These are phyloP conservation scores for Gortyna flavago DNA, from an alignment of 2,888 invertebrate species.

Conservation along the genomic window DNA sequence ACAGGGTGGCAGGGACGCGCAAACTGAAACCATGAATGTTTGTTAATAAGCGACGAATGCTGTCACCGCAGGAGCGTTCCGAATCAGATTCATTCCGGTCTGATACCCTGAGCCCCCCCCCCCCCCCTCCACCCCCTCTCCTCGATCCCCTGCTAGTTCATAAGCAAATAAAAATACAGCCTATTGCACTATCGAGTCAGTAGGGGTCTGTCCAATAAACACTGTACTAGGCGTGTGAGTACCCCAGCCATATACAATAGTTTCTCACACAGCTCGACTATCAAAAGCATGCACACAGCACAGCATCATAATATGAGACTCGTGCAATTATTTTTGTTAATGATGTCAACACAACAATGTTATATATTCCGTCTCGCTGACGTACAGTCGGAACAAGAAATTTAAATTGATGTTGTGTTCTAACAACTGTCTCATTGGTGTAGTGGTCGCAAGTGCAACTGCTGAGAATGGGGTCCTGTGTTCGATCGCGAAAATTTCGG, in stretches of 20 bases:
- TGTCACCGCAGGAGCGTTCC: neutral
- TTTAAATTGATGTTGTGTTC: neutral
- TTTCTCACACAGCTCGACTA: neutral
- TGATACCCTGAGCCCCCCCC: too few relatives aligned
- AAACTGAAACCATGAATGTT: neutral
- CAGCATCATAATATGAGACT: conserved; percentile 2
- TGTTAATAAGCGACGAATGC: neutral
- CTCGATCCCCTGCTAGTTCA: too few relatives aligned
- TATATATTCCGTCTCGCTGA: neutral
- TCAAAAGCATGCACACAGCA: neutral
- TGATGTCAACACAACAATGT: neutral
- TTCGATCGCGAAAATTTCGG: too few relatives aligned
- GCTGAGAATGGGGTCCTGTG: neutral
- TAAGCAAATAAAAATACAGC: too few relatives aligned
- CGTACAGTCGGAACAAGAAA: neutral
- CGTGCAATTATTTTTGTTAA: neutral
- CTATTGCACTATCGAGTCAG: neutral
- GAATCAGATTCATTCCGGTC: too few relatives aligned
- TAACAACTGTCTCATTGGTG: too few relatives aligned
- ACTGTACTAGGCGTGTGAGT: neutral
- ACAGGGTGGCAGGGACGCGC: neutral
- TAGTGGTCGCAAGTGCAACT: neutral
- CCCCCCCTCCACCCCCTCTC: too few relatives aligned
- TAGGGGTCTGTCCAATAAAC: neutral
- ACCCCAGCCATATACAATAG: too few relatives aligned